Base-by-base conservation (phyloP, 2,113 vertebrate genomes). In the Tragelaphus scriptus region DNA sequence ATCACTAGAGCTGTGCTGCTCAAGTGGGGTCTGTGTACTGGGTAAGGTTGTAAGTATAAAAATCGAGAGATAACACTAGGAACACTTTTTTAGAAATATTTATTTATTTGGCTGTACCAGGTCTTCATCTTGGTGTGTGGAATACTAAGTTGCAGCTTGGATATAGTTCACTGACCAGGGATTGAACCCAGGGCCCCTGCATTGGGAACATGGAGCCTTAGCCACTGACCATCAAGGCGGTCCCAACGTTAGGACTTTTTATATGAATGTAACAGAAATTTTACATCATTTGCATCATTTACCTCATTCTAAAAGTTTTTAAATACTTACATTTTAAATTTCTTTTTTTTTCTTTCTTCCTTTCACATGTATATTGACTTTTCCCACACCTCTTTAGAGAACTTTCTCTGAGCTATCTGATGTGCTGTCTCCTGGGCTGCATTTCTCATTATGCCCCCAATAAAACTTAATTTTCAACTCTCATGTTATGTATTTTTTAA, bases 1-100 rank as follows among this genome's bases (percentile, higher is more conserved):
- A 40, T 55, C 7, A 2, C 30, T 12, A 55, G 7, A 44, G 23
- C 4, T 1, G 1, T 2, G 15, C 26, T 61, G 7, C 5, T 61
- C 19, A 47, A 15, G 82, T 16, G 6, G 17, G 19, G 2, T 40
- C 71, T 44, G 40, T 44, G 12, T 44, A 77, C 23, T 44, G 40
- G 71, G 40, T 44, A 44, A 77, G 36, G 0, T 26, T 25, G 44
- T 77, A 77, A 77, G 40, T 44, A 26, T 26, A 26, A 77, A 77
- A 77, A 77, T 44, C 15, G 71, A 77, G 71, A 77, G 71, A 26
- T 14, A 44, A 77, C 71, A 77, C 6, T 44, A 26, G 12, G 40
- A 26, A 7, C 23, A 7, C 23, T 77, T 77, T 77, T 77, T 44
- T 26, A 77, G 71, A 77, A 44, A 44, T 44, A 26, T 15, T 44